phyloP scores from a whole-genome alignment of 2,113 vertebrate genomes.

The Sus scrofa region DNA sequence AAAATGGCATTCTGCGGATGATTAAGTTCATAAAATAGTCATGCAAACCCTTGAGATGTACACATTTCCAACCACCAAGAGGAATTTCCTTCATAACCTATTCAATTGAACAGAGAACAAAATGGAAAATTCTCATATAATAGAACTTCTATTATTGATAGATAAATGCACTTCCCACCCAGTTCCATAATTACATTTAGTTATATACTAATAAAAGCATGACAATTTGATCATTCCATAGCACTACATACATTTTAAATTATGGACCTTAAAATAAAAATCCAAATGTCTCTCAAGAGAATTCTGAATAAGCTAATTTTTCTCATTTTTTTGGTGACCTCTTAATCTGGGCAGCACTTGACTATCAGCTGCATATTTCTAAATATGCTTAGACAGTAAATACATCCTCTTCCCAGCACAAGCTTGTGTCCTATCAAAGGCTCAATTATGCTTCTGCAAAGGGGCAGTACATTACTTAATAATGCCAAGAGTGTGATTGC shows the following conservation, averaged over 20 bases:
- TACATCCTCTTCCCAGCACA: constrained; percentile 82
- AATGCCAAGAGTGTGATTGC: constrained; percentile 79
- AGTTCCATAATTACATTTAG: not conserved
- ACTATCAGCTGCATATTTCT: constrained; percentile 78
- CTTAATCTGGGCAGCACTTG: constrained; percentile 69
- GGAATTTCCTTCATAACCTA: not conserved
- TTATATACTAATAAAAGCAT: not conserved
- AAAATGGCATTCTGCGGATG: not conserved
- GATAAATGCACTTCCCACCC: not conserved
- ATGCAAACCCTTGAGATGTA: not conserved
- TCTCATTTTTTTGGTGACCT: constrained; percentile 41
- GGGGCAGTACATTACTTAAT: constrained; percentile 84
- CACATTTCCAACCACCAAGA: not conserved
- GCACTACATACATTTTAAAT: constrained; percentile 35
- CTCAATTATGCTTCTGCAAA: constrained; percentile 84
- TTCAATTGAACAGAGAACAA: not conserved
- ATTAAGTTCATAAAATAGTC: not conserved
- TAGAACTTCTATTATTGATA: not conserved
- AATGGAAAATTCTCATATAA: not conserved
- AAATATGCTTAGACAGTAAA: constrained; percentile 86
- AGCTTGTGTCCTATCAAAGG: constrained; percentile 77
- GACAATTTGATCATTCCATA: not conserved
- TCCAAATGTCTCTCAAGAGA: not conserved
- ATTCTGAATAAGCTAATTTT: constrained; percentile 38
- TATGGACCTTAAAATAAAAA: not conserved